phyloP scores from a whole-genome alignment of 2,888 invertebrate species.

The Leptarthrus brevirostris region DNA sequence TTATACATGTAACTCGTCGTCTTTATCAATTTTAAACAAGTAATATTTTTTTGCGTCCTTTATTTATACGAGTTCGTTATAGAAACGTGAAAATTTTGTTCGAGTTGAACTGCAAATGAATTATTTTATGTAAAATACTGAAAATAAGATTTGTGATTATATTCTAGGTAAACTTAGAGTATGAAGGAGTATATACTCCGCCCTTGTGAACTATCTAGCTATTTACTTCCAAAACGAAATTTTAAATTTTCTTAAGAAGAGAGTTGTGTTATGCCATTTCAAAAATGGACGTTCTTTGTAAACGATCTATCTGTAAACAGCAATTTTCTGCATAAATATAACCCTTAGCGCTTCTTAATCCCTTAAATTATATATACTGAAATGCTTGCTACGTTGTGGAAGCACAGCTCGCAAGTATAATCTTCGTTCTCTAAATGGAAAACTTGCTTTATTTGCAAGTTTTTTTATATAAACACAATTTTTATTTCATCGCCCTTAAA shows the following conservation, averaged over 20 bases:
- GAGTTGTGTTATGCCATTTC: not conserved
- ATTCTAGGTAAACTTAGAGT: not conserved
- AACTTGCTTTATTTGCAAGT: not conserved
- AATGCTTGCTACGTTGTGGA: not conserved
- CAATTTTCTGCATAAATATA: not conserved
- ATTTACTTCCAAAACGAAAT: not conserved
- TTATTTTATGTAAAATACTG: slow-evolving; percentile 4
- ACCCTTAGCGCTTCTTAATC: not conserved
- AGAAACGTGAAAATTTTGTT: slow-evolving; percentile 3
- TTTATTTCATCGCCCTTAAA: not conserved
- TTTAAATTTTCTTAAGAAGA: not conserved
- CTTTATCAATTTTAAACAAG: slow-evolving; percentile 3
- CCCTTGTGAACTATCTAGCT: not conserved
- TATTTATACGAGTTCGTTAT: slow-evolving; percentile 7
- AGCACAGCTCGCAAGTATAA: not conserved
- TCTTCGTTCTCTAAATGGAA: not conserved
- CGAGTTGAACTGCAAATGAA: not conserved
- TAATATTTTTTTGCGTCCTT: not conserved
- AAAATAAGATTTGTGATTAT: slow-evolving; percentile 11
- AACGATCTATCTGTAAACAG: not conserved
- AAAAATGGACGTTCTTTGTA: slow-evolving; percentile 1
- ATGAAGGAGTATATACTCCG: not conserved
- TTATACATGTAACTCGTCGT: slow-evolving; percentile 30
- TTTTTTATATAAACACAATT: not conserved
- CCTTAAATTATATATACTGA: not conserved